Conservation (phyloP, 2,113 vertebrate species). For the Rhinoderma darwinii region DNA sequence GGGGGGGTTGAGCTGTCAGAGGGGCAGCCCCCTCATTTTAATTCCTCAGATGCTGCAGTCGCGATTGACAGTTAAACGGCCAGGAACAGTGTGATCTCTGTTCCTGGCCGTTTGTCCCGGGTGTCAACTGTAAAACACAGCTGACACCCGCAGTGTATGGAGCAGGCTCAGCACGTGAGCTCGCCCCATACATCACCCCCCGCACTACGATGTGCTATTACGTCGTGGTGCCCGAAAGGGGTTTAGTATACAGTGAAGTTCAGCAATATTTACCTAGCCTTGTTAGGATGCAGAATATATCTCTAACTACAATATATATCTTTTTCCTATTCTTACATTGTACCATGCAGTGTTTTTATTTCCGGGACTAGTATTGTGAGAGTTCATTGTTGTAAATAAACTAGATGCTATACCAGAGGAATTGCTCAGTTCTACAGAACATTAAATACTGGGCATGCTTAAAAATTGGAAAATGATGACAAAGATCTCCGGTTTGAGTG, state of each 20-base stretch:
- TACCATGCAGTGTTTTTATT: background rate
- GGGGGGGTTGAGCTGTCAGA: too few relatives aligned
- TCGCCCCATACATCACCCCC: too few relatives aligned
- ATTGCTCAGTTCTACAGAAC: conserved; percentile 61
- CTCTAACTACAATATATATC: background rate
- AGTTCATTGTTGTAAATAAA: conserved; percentile 52
- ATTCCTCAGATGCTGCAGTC: too few relatives aligned
- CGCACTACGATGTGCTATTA: too few relatives aligned
- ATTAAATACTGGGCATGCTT: conserved; percentile 61
- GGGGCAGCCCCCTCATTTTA: too few relatives aligned
- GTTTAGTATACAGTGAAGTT: background rate
- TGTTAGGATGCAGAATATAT: background rate
- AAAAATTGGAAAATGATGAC: conserved; percentile 63
- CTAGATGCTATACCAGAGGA: conserved; percentile 60
- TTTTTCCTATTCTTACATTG: background rate
- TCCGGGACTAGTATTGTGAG: background rate
- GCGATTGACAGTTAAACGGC: too few relatives aligned
- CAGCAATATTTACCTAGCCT: background rate
- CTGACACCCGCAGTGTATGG: too few relatives aligned
- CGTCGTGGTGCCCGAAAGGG: too few relatives aligned
- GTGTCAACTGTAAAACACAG: too few relatives aligned
- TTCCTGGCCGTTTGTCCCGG: too few relatives aligned
- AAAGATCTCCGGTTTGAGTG: conserved; percentile 59
- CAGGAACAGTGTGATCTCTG: too few relatives aligned
- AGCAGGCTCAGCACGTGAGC: too few relatives aligned